phyloP scores from a whole-genome alignment of 2,888 invertebrate genomes.

The Hirtodrosophila histrioides region DNA sequence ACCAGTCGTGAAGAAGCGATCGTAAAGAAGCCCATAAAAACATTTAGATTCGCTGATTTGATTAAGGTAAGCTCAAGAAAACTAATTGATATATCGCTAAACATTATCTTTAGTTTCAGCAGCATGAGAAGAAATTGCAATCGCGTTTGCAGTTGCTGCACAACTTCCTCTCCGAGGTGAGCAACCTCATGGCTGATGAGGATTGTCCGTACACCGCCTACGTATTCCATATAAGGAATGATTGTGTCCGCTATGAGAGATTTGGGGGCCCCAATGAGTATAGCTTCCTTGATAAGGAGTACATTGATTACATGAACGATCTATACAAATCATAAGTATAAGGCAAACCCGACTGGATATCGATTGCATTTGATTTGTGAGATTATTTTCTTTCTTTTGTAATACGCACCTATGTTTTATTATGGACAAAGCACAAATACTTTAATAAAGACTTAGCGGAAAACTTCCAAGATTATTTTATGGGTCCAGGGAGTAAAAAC shows the following conservation, averaged over 20 bases:
- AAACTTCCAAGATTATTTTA: no score
- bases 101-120: not conserved
- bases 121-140: not conserved
- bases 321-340: not conserved
- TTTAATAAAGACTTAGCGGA: no score
- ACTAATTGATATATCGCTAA: not conserved
- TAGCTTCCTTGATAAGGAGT: no score
- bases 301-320: no score
- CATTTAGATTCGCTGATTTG: not conserved
- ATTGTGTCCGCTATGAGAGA: no score
- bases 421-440: no score
- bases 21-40: slow-evolving; percentile 7
- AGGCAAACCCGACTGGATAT: not conserved
- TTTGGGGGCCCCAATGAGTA: no score
- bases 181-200: not conserved
- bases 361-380: no score
- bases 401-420: no score
- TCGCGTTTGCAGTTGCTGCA: slow-evolving; percentile 3
- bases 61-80: not conserved
- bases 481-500: no score
- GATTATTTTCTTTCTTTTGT: no score
- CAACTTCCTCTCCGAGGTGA: slow-evolving; percentile 1
- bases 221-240: not conserved
- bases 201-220: slow-evolving; percentile 15
- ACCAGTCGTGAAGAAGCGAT: not conserved